Evolutionary conservation across 2,797 vertebrate species (phyloP).

Genomic region (Gallinago stenura): DNA sequence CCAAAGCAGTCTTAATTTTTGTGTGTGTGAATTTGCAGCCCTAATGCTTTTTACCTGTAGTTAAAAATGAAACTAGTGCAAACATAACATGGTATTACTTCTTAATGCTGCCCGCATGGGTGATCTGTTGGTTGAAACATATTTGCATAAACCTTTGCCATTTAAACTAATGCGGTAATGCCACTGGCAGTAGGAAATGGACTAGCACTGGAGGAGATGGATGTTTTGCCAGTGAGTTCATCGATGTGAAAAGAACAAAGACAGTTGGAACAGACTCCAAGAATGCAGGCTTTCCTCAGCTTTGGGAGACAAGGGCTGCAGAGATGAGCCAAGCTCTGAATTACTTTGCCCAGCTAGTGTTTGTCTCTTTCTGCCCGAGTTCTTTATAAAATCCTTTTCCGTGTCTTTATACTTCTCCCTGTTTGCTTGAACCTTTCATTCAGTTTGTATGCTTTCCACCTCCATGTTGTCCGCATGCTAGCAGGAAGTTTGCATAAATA

Average conservation of each 20-base stretch:
- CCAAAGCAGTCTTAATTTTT: background rate
- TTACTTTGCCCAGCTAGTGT: background rate
- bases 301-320: background rate
- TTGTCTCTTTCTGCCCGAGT: background rate
- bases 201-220: background rate
- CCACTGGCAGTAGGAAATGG: slow-evolving; percentile 8
- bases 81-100: background rate
- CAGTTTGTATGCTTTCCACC: background rate
- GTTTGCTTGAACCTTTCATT: background rate
- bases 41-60: background rate
- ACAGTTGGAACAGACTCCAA: background rate
- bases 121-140: background rate
- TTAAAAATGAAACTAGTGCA: background rate
- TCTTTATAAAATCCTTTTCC: background rate
- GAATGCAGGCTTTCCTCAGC: slow-evolving; percentile 36
- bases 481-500: background rate
- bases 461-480: background rate
- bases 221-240: slow-evolving; percentile 65
- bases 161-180: slow-evolving; percentile 10
- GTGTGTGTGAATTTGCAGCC: background rate
- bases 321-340: slow-evolving; percentile 2
- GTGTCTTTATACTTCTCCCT: background rate
- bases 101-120: background rate
- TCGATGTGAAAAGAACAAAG: slow-evolving; percentile 25
- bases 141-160: slow-evolving; percentile 11